Conservation (phyloP, 2,113 vertebrate species). For the Anoplopoma fimbria region DNA sequence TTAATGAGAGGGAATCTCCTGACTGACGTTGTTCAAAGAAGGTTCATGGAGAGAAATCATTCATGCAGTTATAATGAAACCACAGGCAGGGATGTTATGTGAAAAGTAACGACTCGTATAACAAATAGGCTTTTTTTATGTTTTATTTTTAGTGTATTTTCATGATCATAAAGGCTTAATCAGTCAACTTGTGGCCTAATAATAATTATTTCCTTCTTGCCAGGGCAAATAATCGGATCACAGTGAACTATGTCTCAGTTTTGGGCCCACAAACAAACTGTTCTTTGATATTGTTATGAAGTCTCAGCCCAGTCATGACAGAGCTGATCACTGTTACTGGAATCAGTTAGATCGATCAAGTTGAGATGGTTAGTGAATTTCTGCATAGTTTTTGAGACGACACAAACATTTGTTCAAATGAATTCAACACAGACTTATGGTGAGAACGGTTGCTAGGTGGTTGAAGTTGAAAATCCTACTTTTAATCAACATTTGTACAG, state of each 20-base stretch:
- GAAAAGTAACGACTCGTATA: slow-evolving; percentile 20
- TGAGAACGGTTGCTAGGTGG: too few relatives aligned
- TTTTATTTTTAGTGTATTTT: slow-evolving; percentile 31
- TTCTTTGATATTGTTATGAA: slow-evolving; percentile 20
- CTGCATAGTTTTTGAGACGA: not conserved
- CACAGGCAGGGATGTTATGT: not conserved
- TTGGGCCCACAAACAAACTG: slow-evolving; percentile 43
- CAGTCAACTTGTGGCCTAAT: slow-evolving; percentile 64
- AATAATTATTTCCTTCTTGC: slow-evolving; percentile 61
- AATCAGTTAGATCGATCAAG: slow-evolving; percentile 9
- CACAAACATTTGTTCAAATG: too few relatives aligned
- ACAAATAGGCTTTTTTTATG: not conserved
- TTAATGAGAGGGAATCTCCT: slow-evolving; percentile 10
- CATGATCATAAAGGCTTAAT: slow-evolving; percentile 42
- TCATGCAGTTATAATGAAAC: slow-evolving; percentile 29
- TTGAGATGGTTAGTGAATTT: not conserved
- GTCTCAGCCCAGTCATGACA: slow-evolving; percentile 33
- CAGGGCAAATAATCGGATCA: slow-evolving; percentile 63
- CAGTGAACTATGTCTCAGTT: slow-evolving; percentile 45
- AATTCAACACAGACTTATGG: too few relatives aligned
- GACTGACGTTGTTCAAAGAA: slow-evolving; percentile 24
- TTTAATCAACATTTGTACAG: too few relatives aligned
- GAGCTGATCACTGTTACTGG: slow-evolving; percentile 28
- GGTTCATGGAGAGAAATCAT: slow-evolving; percentile 18
- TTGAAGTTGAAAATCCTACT: too few relatives aligned